Base-by-base conservation (phyloP, 1,140 invertebrate genomes). In the Pemphigus obesinymphae region DNA sequence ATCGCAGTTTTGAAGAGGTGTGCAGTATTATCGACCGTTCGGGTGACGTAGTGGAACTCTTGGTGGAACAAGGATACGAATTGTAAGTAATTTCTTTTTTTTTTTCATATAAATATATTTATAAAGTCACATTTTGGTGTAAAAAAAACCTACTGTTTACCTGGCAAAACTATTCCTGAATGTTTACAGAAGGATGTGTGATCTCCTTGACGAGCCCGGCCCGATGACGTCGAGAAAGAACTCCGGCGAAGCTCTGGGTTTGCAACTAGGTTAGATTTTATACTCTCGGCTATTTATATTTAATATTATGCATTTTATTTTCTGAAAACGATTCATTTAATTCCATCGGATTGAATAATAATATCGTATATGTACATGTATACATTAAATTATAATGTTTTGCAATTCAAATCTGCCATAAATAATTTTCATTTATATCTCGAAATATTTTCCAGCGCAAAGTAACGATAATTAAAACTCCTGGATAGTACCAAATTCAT, bases 1-100 rank as follows among this genome's bases (percentile, higher is more conserved):
- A 97, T 88, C 91, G 93, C 53, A 96, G 93, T 82, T 97, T 96
- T 86, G 96, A 98, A 86, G 96, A 97, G 86, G 89, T 92, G 10
- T 93, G 92, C 85, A 90, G 91, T 66, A 94, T 97, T 84, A 93
- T 97, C 89, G 95, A 96, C 85, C 86, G 89, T 81, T 92, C 91
- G 37, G 91, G 93, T 20, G 95, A 97, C 85, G 89, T 91, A 75
- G 94, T 94, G 1, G 94, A 96, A 86, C 87, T 97, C 53, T 87
- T 95, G 43, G 92, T 96, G 40, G 94, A 96, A 86, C 93, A 93
- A 87, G 88, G 92, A 85, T 89, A 90, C 83, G 91, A 94, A 87
- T 89, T 91, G 89, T 90, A 85, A 89, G 89, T 89, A 11, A 15
- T 63, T 23, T 78, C 84, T 84, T 43, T 10, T n/a, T 50, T n/a